Percentiles rank a stretch among this genome's conserved stretches.
phyloP scores from a whole-genome alignment of 1,140 invertebrate genomes.

The Propsilocerus akamusi region DNA sequence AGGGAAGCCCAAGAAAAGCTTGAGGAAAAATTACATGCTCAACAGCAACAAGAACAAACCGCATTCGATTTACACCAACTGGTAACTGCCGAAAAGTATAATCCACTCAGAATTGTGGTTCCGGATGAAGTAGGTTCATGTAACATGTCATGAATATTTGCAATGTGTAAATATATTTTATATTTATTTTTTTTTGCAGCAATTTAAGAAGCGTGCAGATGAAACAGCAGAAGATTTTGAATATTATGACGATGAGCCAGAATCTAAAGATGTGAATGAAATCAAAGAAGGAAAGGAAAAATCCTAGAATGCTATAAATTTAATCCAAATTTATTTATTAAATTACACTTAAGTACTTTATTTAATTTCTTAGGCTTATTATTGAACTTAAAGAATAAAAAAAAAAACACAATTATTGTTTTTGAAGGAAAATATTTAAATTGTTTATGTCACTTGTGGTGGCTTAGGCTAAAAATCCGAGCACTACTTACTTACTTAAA shows the following conservation, averaged over 20 bases:
- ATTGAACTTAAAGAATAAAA: background rate
- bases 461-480: too few species aligned
- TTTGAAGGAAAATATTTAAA: too few species aligned
- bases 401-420: background rate
- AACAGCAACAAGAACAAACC: background rate
- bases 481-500: too few species aligned
- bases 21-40: background rate
- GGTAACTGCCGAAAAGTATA: background rate
- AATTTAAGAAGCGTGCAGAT: constrained; percentile 3
- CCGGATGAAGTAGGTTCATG: background rate
- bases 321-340: constrained; percentile 10
- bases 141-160: background rate
- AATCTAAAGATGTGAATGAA: too few species aligned
- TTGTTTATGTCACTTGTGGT: too few species aligned
- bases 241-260: constrained; percentile 16
- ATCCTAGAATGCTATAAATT: too few species aligned
- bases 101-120: background rate
- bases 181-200: background rate
- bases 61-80: background rate
- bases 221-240: constrained; percentile 11
- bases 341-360: background rate
- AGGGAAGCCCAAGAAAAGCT: background rate
- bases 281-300: too few species aligned
- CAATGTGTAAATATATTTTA: background rate
- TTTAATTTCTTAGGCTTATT: background rate